phyloP scores from a whole-genome alignment of 2,888 invertebrate species.

The Tetragonisca angustula region DNA sequence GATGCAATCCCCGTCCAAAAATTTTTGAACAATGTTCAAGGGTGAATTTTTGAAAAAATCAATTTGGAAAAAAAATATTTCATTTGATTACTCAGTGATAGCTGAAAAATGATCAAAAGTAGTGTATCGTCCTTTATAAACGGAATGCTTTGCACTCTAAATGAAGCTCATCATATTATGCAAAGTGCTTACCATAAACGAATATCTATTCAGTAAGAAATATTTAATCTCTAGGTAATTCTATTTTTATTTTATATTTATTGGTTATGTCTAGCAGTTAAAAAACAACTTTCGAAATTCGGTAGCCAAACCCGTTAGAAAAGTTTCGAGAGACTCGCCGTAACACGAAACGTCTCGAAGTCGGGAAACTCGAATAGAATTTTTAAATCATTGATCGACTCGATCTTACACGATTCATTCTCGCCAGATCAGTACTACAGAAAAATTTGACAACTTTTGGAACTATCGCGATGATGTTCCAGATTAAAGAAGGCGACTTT shows the following conservation, averaged over 20 bases:
- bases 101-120: no score
- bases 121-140: background rate
- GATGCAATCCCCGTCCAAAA: no score
- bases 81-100: no score
- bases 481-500: constrained; percentile 48
- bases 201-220: background rate
- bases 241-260: background rate
- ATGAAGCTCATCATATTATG: background rate
- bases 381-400: background rate
- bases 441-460: background rate
- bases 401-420: background rate
- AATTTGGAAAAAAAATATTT: no score
- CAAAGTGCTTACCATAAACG: background rate
- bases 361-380: background rate
- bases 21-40: no score
- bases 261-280: background rate
- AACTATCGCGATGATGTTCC: background rate
- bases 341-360: background rate
- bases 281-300: background rate
- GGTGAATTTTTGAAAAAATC: no score
- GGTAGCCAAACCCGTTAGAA: background rate
- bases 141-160: background rate
- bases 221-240: background rate
- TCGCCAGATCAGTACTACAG: background rate
- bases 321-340: background rate